Base-by-base conservation (phyloP, 2,797 vertebrate species). In the Myotis findleyi region DNA sequence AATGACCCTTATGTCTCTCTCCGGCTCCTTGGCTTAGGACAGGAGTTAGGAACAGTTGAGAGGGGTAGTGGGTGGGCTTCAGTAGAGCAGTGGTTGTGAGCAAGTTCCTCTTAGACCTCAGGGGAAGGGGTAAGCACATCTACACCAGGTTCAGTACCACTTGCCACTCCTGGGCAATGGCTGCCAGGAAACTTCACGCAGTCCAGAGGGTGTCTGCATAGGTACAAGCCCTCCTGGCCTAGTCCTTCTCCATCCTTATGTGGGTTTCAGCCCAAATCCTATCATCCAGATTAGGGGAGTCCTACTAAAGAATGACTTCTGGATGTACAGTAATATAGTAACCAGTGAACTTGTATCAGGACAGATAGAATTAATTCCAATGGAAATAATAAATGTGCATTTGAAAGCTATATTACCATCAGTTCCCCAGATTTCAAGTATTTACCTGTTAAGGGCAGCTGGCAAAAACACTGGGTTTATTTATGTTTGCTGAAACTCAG, bases 101-200 rank as follows among this genome's bases (percentile, higher is more conserved):
- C 23, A 84, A 33, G n/a, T 23, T 53, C 49, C 49, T 62, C 55
- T 62, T 41, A 30, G 23, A 62, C 55, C n/a, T 27, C 6, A 16
- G 27, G 4, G n/a, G 11, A 33, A 10, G 30, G 3, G 8, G 20
- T 38, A 7, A 68, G 20, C 21, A 2, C 21, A 20, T 36, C 3
- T 53, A 36, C 0, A 5, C 23, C 11, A 51, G 30, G 51, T 33
- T 83, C 18, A 64, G 33, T 68, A 44, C 69, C 51, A 69, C 7
- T 87, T 8, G 2, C 89, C 89, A 93, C 90, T 96, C 87, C 53
- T 53, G 18, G 41, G 44, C 44, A 84, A 47, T 68, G 68, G 53
- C 76, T 77, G 25, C 47, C 77, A 49, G 7, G 44, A 36, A 64
- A 25, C 27, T 41, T 18, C 0, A 18, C 30, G 59, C 66, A 89